Evolutionary conservation across 92 coral and sea anemone species (phyloP).

Genomic region (Phymanthus crucifer): DNA sequence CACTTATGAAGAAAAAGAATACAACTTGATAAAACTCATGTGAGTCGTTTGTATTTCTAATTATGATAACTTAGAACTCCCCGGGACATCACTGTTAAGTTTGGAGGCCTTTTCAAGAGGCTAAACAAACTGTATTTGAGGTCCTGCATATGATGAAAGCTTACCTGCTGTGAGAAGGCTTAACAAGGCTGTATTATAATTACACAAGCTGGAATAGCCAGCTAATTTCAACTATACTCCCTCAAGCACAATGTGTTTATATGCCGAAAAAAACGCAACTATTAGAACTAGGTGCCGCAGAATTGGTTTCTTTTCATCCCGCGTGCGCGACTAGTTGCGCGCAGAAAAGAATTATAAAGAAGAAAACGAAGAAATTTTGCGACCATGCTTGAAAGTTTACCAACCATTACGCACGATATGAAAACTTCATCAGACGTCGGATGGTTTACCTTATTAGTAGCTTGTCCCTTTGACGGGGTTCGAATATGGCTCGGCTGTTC

Average conservation of each 20-base stretch:
- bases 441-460: background rate
- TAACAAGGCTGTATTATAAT: conserved; percentile 11
- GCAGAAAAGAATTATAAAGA: background rate
- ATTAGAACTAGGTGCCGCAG: too few species aligned
- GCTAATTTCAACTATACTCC: background rate
- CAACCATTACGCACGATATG: background rate
- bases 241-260: conserved; percentile 5
- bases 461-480: background rate
- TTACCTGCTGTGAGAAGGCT: conserved; percentile 51
- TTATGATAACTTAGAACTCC: conserved; percentile 20
- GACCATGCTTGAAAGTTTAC: background rate
- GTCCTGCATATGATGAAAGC: conserved; percentile 49
- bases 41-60: conserved; percentile 5
- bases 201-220: background rate
- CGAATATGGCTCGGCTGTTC: too few species aligned
- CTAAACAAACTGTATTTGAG: conserved; percentile 19
- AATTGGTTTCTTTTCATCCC: conserved; percentile 23
- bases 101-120: background rate
- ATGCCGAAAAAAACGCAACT: conserved; percentile 13
- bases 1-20: conserved; percentile 7
- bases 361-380: background rate
- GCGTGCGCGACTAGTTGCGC: conserved; percentile 10
- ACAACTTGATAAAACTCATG: background rate
- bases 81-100: conserved; percentile 22
- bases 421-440: background rate